Evolutionary conservation across 37 sponge, comb jelly and placozoan species (phyloP).

Genomic region (Halichondria panicea): DNA sequence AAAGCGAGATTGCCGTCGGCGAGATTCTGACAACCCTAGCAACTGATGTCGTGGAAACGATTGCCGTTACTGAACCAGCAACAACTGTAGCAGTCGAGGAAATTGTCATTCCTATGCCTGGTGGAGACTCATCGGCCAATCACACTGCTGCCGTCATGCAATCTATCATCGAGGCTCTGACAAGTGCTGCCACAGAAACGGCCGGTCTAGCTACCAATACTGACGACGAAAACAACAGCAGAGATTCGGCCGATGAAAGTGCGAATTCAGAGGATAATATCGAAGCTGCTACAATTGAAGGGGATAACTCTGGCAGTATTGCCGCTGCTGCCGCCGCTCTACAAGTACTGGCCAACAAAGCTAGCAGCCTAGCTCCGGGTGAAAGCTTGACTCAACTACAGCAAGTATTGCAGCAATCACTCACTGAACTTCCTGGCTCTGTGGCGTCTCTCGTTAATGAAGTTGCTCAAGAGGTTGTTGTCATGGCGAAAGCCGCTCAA

Average conservation of each 20-base stretch:
- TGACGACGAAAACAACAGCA: no score
- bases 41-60: neutral
- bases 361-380: neutral
- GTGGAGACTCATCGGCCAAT: no score
- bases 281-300: no score
- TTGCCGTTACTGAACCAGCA: neutral
- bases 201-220: no score
- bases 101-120: neutral
- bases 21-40: neutral
- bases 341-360: slow-evolving; percentile 17
- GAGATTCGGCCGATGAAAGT: no score
- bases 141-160: slow-evolving; percentile 2
- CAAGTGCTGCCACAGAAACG: neutral
- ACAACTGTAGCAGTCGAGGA: neutral
- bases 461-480: slow-evolving; percentile 20
- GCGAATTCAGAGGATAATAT: no score
- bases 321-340: slow-evolving; percentile 32
- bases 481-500: slow-evolving; percentile 26
- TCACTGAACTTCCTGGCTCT: neutral
- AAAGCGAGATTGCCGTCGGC: neutral
- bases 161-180: neutral
- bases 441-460: slow-evolving; percentile 8
- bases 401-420: slow-evolving; percentile 12
- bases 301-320: no score
- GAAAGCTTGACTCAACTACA: slow-evolving; percentile 22